Percentiles rank a stretch among this genome's conserved stretches.
phyloP scores from a whole-genome alignment of 2,888 invertebrate genomes.

The Hyposoter didymator region DNA sequence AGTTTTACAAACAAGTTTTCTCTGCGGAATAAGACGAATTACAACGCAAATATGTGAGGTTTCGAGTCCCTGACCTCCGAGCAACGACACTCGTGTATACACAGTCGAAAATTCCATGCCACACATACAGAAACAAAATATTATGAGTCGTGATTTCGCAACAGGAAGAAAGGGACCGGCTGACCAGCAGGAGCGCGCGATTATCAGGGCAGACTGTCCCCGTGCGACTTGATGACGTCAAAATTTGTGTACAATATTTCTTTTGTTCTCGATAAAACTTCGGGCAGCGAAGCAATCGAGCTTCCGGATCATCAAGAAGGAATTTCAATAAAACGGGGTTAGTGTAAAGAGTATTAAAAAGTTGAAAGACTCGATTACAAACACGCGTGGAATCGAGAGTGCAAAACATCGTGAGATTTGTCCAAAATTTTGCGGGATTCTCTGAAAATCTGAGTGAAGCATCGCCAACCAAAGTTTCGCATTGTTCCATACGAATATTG shows the following conservation, averaged over 20 bases:
- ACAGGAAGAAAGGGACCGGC: neutral
- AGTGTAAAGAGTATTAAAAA: neutral
- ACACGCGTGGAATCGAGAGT: neutral
- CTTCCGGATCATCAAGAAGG: neutral
- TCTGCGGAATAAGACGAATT: neutral
- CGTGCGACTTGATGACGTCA: neutral
- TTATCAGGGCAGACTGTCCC: neutral
- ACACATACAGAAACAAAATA: neutral
- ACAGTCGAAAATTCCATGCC: neutral
- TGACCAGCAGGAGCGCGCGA: neutral
- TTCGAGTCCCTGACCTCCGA: neutral
- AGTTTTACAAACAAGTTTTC: neutral
- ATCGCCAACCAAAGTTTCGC: neutral
- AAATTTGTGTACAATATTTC: neutral
- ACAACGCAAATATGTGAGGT: neutral
- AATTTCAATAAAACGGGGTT: neutral
- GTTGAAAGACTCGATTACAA: neutral
- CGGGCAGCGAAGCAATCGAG: neutral
- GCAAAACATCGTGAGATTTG: neutral
- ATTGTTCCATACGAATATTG: neutral
- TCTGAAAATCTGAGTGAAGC: neutral
- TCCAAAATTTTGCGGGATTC: neutral
- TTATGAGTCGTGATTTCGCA: neutral
- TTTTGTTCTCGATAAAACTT: neutral
- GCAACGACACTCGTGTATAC: neutral